Evolutionary conservation across 2,888 invertebrate genomes (phyloP).

Genomic region (Ephialtes manifestator): DNA sequence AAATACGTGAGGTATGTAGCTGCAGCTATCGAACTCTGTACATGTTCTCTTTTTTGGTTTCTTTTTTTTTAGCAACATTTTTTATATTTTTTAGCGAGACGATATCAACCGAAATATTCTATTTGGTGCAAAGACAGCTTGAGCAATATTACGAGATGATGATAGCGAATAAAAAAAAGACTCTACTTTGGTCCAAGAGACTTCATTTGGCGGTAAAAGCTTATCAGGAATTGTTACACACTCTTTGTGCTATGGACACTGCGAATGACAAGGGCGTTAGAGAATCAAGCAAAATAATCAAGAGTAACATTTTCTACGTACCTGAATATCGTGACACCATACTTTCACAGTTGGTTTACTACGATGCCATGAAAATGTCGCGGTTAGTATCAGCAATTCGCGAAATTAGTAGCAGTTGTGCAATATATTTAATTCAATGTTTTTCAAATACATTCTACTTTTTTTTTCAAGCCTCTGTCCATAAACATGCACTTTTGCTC

Average conservation of each 20-base stretch:
- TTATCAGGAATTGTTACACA: constrained; percentile 94
- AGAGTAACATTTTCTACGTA: constrained; percentile 97
- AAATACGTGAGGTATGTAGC: constrained; percentile 92
- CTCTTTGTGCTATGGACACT: constrained; percentile 93
- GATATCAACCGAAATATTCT: constrained; percentile 95
- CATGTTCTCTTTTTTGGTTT: not conserved
- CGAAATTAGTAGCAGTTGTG: constrained; percentile 16
- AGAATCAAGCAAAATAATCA: constrained; percentile 94
- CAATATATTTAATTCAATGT: too few species aligned
- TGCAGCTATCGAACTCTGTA: not conserved
- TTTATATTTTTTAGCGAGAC: constrained; percentile 92
- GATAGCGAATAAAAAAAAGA: constrained; percentile 94
- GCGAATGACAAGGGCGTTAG: constrained; percentile 90
- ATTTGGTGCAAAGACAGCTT: constrained; percentile 97
- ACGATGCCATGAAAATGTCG: constrained; percentile 95
- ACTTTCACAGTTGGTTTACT: constrained; percentile 92
- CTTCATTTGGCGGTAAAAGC: constrained; percentile 94
- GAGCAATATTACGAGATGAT: constrained; percentile 95
- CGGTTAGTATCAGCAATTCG: constrained; percentile 87
- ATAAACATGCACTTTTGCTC: too few species aligned
- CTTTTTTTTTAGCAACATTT: constrained; percentile 11
- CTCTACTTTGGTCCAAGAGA: constrained; percentile 93
- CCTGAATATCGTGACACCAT: constrained; percentile 97
- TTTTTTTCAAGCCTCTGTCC: not conserved
- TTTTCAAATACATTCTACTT: too few species aligned